Percentiles rank a stretch among this genome's conserved stretches.
Conservation (phyloP, 2,113 vertebrate species). For the Zosterops borbonicus region DNA sequence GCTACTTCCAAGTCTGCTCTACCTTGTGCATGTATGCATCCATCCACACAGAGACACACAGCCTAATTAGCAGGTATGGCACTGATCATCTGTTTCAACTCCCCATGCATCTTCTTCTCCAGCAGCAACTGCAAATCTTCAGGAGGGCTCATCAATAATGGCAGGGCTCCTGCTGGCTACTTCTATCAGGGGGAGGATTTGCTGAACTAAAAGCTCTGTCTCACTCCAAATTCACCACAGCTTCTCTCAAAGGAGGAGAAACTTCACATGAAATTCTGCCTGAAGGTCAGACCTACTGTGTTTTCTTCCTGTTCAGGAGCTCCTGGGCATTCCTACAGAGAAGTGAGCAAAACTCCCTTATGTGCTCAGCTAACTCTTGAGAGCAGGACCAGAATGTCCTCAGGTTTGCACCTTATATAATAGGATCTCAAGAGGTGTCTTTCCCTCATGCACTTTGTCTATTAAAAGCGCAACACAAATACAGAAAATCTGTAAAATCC, state of each 20-base stretch:
- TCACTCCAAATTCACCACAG: not conserved
- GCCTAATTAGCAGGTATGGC: not conserved
- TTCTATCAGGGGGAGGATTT: not conserved
- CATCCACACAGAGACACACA: not conserved
- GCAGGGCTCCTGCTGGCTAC: not conserved
- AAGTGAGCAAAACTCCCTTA: not conserved
- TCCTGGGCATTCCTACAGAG: not conserved
- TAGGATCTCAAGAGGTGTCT: not conserved
- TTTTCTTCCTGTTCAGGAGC: not conserved
- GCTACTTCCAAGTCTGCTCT: not conserved
- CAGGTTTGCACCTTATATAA: not conserved
- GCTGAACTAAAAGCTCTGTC: not conserved
- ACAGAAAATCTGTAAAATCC: constrained; percentile 12
- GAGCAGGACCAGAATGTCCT: not conserved
- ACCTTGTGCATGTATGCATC: not conserved
- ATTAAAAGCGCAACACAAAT: not conserved
- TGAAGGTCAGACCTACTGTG: constrained; percentile 26
- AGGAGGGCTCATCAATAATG: not conserved
- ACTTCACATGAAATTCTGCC: not conserved
- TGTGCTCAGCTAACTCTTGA: not conserved
- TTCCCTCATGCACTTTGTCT: not conserved
- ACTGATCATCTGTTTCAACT: not conserved
- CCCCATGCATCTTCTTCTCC: not conserved
- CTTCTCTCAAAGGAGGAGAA: not conserved
- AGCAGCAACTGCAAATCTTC: not conserved